Conservation (phyloP, 2,113 vertebrate species). For the Thalassoma bifasciatum region DNA sequence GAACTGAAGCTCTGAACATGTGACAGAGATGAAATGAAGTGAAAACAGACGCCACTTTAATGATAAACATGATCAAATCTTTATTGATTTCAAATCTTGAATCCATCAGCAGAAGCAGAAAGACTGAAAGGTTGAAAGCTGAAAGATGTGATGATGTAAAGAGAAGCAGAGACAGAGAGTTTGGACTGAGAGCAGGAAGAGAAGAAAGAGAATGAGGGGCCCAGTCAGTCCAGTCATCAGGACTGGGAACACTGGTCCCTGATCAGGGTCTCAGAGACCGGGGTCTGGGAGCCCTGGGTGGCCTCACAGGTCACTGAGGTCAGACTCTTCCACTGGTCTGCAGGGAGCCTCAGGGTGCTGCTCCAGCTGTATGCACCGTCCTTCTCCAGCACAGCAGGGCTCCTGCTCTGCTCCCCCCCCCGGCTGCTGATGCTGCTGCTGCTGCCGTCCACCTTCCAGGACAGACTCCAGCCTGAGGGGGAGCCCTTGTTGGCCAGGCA, state of each 20-base stretch:
- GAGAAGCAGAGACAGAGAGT: too few species aligned
- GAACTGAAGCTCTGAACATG: too few species aligned
- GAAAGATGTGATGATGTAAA: too few species aligned
- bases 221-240: constrained; percentile 28
- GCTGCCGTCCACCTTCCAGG: constrained; percentile 59
- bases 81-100: too few species aligned
- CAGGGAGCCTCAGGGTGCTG: constrained; percentile 46
- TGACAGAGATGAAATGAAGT: too few species aligned
- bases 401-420: constrained; percentile 22
- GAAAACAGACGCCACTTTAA: too few species aligned
- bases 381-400: constrained; percentile 17
- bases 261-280: constrained; percentile 27
- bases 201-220: constrained; percentile 7
- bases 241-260: constrained; percentile 40
- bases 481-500: constrained; percentile 69
- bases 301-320: constrained; percentile 46
- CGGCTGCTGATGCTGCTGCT: constrained; percentile 5
- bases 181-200: neutral
- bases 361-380: constrained; percentile 40
- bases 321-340: constrained; percentile 30
- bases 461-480: constrained; percentile 62
- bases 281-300: constrained; percentile 21
- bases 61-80: too few species aligned
- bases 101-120: too few species aligned
- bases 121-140: too few species aligned